A percentile compares a stretch with the other conserved stretches of the same genome.
Conservation (phyloP, 2,888 invertebrate species). For the Microctonus hyperodae region DNA sequence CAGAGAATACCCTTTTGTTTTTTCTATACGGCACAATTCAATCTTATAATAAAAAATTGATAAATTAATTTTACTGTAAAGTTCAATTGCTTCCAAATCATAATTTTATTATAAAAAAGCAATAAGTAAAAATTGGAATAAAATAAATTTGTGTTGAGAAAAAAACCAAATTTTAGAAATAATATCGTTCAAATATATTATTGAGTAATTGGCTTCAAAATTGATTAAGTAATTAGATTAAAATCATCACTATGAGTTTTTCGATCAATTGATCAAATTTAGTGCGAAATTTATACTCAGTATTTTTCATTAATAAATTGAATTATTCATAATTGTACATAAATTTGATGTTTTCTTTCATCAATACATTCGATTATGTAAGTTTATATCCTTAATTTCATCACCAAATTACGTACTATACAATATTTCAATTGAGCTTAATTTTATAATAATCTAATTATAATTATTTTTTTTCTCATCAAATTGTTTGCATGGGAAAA, state of each 20-base stretch:
- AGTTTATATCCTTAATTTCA: background rate
- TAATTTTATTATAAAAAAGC: background rate
- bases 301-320: background rate
- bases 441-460: background rate
- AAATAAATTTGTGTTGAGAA: background rate
- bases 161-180: background rate
- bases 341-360: background rate
- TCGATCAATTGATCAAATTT: background rate
- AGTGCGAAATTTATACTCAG: background rate
- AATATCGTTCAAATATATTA: background rate
- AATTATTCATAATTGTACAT: background rate
- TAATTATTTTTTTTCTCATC: background rate
- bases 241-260: background rate
- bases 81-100: background rate
- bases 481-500: constrained; percentile 1
- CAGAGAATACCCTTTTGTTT: background rate
- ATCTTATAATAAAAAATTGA: too few species aligned
- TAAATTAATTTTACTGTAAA: background rate
- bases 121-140: background rate
- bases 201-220: background rate
- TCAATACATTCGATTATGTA: background rate
- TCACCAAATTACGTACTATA: background rate
- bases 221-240: background rate
- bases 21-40: background rate
- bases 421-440: constrained; percentile 9